Base-by-base conservation (phyloP, 1,140 invertebrate genomes). In the Danaus plexippus region DNA sequence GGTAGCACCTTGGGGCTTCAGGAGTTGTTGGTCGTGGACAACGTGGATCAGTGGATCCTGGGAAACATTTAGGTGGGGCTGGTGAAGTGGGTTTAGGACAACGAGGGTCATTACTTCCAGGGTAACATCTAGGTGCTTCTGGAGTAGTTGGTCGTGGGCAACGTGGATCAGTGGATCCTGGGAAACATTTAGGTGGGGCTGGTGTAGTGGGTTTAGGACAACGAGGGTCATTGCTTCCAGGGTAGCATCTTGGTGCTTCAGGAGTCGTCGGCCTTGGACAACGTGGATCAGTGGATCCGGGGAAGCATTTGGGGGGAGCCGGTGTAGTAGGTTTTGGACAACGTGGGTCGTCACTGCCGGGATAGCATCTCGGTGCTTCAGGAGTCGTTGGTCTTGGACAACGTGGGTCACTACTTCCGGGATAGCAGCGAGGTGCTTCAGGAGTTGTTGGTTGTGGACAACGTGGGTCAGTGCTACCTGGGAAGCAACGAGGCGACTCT, bases 391-490 rank as follows among this genome's bases (percentile, higher is more conserved):
- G 57, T 57, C 59, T 68, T 11, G 78, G 77, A 70, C 85, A 86
- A 22, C 82, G 54, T 18, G 79, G 75, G 68, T 88, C 87, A 0
- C 61, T 69, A 13, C 78, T 80, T 9, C 88, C 87, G 6, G 86
- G 85, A 57, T 73, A 85, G 58, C 88, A 88, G 2, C 57, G 59
- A 3, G 72, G 71, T 59, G 60, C 43, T 52, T 52, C 53, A 11
- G 61, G 56, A 11, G 63, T 66, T 5, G 71, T 49, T 50, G 68
- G 65, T 11, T 64, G 66, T n/a, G 79, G 77, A 67, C 86, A 85
- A 32, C 82, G 54, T 11, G 80, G 75, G 67, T 88, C 87, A 0
- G 55, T 70, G n/a, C 79, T 81, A 9, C 88, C 88, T 9, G 83
- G 85, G 56, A 73, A 87, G 56, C 70, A n/a, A n/a, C n/a, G n/a